A percentile compares a stretch with the other conserved stretches of the same genome.
phyloP scores from a whole-genome alignment of 2,888 invertebrate species.

The Thelaira solivaga region DNA sequence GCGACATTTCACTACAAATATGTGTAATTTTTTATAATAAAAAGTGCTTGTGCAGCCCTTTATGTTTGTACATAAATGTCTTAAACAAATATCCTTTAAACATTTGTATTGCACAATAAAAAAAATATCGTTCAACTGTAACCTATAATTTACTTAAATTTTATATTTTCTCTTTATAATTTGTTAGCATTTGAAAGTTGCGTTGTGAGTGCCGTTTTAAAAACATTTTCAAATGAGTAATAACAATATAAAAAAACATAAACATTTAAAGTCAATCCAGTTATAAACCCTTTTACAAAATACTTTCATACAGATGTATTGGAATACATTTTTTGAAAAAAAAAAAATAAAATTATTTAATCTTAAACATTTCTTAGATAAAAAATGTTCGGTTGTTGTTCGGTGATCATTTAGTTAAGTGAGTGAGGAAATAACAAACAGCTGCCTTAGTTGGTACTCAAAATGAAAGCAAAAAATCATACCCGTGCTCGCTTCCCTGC shows the following conservation, averaged over 20 bases:
- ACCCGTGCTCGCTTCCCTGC: conserved; percentile 6
- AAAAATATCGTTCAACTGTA: conserved; percentile 46
- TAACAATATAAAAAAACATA: conserved; percentile 23
- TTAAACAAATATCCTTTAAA: conserved; percentile 9
- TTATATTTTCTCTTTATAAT: conserved; percentile 10
- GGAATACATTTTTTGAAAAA: neutral
- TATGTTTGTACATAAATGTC: neutral
- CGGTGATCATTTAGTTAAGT: neutral
- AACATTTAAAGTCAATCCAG: conserved; percentile 42
- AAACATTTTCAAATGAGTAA: conserved; percentile 27
- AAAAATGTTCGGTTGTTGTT: no score
- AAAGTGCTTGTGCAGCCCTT: no score
- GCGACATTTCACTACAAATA: no score
- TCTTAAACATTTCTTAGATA: conserved; percentile 46
- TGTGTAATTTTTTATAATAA: no score
- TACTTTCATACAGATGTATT: conserved; percentile 8
- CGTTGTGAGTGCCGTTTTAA: conserved; percentile 42
- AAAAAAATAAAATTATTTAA: conserved; percentile 28
- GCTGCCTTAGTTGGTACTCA: conserved; percentile 54
- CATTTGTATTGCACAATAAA: conserved; percentile 6
- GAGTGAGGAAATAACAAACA: conserved; percentile 48
- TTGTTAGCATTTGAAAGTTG: conserved; percentile 24
- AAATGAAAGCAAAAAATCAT: conserved; percentile 12
- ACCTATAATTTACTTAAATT: conserved; percentile 49
- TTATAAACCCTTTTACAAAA: conserved; percentile 42